These are phyloP conservation scores for Tribolium castaneum DNA, from an alignment of 1,140 invertebrate genomes.

Conservation along the genomic window DNA sequence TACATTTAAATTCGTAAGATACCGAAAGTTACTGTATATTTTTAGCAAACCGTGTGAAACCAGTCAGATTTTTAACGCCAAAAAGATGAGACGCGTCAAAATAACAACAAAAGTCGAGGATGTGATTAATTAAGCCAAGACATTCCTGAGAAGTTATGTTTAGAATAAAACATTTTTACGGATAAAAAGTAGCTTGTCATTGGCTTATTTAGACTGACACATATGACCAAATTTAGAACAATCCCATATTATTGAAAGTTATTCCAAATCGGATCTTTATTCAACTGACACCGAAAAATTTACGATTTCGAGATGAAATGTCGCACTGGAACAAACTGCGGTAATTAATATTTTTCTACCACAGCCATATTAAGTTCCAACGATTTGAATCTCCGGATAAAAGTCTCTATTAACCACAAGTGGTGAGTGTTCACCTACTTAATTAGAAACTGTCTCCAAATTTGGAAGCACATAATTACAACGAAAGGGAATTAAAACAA, in stretches of 20 bases:
- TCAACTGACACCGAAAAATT: neutral
- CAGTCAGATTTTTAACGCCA: neutral
- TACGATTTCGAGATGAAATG: neutral
- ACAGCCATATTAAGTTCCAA: neutral
- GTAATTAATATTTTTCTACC: neutral
- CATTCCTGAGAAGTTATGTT: neutral
- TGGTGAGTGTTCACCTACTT: constrained; percentile 24
- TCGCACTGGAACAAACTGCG: neutral
- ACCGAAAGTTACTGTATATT: constrained; percentile 1
- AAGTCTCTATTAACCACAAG: neutral
- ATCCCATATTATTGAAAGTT: constrained; percentile 14
- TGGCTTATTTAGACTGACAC: neutral
- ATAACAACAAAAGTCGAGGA: neutral
- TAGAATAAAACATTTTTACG: neutral
- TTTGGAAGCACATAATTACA: constrained; percentile 10
- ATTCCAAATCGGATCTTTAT: neutral
- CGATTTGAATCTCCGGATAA: neutral
- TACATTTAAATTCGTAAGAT: constrained; percentile 3
- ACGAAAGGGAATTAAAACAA: constrained; percentile 18
- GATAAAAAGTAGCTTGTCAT: neutral
- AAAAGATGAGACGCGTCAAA: neutral
- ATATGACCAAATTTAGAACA: constrained; percentile 23
- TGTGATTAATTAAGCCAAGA: neutral
- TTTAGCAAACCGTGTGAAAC: constrained; percentile 9
- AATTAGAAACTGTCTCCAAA: constrained; percentile 32